phyloP scores from a whole-genome alignment of 2,113 vertebrate genomes.

The Oreochromis tanganicae region DNA sequence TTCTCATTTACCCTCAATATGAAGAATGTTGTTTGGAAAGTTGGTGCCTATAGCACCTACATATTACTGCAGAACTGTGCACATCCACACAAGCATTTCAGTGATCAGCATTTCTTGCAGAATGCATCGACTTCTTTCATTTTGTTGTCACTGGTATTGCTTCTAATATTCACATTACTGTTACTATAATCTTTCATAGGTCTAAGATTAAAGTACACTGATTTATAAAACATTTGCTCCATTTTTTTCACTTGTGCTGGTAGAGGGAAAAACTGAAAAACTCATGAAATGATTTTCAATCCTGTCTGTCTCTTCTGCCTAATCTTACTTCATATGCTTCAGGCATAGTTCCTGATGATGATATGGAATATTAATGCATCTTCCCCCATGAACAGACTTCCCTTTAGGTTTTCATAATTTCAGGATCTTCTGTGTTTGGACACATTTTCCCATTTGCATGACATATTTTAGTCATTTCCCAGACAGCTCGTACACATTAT shows the following conservation, averaged over 20 bases:
- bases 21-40: background rate
- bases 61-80: background rate
- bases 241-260: background rate
- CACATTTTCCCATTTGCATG: slow-evolving; percentile 4
- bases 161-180: background rate
- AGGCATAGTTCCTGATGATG: slow-evolving; percentile 8
- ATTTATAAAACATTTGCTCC: background rate
- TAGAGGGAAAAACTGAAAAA: background rate
- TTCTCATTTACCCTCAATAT: background rate
- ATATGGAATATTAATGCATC: slow-evolving; percentile 9
- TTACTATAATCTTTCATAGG: background rate
- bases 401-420: background rate
- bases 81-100: background rate
- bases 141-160: background rate
- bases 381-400: background rate
- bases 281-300: background rate
- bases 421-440: background rate
- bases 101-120: background rate
- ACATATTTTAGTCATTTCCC: slow-evolving; percentile 10
- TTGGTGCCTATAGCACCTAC: background rate
- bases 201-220: background rate
- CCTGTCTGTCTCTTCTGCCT: background rate
- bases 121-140: background rate
- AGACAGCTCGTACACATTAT: background rate
- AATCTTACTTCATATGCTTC: slow-evolving; percentile 6